A percentile compares a stretch with the other conserved stretches of the same genome.
These are phyloP conservation scores for Oasisia sp. DNA, from an alignment of 2,888 invertebrate genomes.

Conservation along the genomic window DNA sequence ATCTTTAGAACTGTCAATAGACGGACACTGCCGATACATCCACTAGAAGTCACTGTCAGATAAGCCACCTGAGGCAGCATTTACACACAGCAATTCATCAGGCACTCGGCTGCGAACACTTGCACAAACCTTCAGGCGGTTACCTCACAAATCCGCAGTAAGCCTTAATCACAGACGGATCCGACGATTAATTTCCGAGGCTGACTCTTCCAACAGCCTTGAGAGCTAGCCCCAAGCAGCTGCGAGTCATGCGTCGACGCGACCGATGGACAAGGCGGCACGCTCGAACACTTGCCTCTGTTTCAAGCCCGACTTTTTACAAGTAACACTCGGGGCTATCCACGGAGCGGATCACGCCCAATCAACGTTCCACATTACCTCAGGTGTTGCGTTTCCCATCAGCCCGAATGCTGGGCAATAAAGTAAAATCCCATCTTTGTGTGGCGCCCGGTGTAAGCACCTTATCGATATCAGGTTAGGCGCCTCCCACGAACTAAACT, in stretches of 20 bases:
- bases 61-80: neutral
- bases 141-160: neutral
- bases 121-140: neutral
- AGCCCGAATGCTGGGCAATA: neutral
- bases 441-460: neutral
- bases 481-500: neutral
- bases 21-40: neutral
- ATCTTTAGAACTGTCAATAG: neutral
- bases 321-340: neutral
- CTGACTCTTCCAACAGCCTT: neutral
- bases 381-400: conserved; percentile 6
- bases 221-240: neutral
- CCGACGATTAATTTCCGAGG: neutral
- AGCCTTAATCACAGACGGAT: neutral
- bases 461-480: neutral
- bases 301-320: neutral
- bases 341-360: neutral
- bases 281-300: neutral
- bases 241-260: neutral
- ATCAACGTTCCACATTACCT: neutral
- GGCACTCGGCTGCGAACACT: neutral
- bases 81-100: neutral
- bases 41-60: neutral
- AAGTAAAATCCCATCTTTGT: neutral
- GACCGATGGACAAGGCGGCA: neutral